Base-by-base conservation (phyloP, 1,140 invertebrate genomes). In the Dinothrombium tinctorium region DNA sequence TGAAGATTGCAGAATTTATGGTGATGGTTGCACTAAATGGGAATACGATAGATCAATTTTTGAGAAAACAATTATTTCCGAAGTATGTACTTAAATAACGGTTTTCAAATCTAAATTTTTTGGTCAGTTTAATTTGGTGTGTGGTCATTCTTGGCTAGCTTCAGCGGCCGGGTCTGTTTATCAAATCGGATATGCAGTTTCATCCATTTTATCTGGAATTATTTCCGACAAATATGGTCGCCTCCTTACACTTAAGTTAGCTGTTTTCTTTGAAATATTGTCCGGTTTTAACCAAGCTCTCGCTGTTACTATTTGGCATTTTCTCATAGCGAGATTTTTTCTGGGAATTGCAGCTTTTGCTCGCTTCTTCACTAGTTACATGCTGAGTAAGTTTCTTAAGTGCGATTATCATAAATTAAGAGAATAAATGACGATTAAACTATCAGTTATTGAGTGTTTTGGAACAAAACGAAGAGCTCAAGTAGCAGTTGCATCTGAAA, bases 131-230 rank as follows among this genome's bases (percentile, higher is more conserved):
- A 53, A 75, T 51, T 56, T 82, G 49, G 73, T 80, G 12, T 84
- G 79, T 56, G 65, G 69, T 19, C 62, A 59, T 32, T 62, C 65
- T 19, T 75, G 69, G 58, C 50, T 76, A 40, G 58, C 65, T 41
- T 71, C 74, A 11, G 68, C 68, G n/a, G 69, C 73, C 4, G 75
- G 80, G 55, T 69, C 77, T 1, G 52, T 80, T 29, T 80, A 79
- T 54, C 81, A 83, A 75, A 57, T 73, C 43, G 81, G 81, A 42
- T 75, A 78, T 33, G 67, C 81, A 50, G 48, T 78, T 46, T 77
- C 78, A 20, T 77, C 76, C 33, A 67, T 82, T 28, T 57, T 76
- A 31, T 76, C 82, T 54, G 76, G 78, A 12, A 68, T 72, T 45
- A 54, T 83, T 35, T 75, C 77, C 1, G 81, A 86, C 56, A 82